Percentiles rank a stretch among this genome's conserved stretches.
Evolutionary conservation across 2,797 vertebrate genomes (phyloP).

Genomic region (Lutjanus campechanus): DNA sequence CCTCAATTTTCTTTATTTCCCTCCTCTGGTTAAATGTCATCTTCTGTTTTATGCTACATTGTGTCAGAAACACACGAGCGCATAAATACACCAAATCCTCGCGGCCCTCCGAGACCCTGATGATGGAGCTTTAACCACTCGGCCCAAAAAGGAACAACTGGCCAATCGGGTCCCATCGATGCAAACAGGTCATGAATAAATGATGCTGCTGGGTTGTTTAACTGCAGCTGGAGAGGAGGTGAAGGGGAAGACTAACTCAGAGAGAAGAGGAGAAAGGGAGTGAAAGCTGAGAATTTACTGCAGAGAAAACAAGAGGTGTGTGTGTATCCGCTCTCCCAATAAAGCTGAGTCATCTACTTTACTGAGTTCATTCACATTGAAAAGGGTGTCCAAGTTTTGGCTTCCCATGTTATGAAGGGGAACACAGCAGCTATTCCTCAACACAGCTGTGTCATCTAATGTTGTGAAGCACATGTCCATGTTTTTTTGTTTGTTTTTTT

Average conservation of each 20-base stretch:
- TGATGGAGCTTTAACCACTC: slow-evolving; percentile 13
- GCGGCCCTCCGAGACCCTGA: slow-evolving; percentile 1
- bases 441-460: slow-evolving; percentile 7
- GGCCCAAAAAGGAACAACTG: neutral
- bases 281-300: slow-evolving; percentile 22
- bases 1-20: slow-evolving; percentile 5
- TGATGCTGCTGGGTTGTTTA: slow-evolving; percentile 33
- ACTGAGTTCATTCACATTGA: neutral
- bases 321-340: neutral
- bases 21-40: slow-evolving; percentile 6
- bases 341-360: neutral
- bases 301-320: neutral
- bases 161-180: slow-evolving; percentile 20
- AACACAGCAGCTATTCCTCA: slow-evolving; percentile 9
- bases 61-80: neutral
- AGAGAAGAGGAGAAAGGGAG: slow-evolving; percentile 1
- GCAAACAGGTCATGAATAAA: slow-evolving; percentile 54
- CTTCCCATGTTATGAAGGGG: neutral
- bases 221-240: slow-evolving; percentile 8
- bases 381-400: neutral
- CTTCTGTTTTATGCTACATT: slow-evolving; percentile 10
- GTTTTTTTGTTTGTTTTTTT: neutral
- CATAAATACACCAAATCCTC: neutral
- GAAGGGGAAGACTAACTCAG: slow-evolving; percentile 7
- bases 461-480: neutral